Base-by-base conservation (phyloP, 2,888 invertebrate genomes). In the Lithophane leautieri region DNA sequence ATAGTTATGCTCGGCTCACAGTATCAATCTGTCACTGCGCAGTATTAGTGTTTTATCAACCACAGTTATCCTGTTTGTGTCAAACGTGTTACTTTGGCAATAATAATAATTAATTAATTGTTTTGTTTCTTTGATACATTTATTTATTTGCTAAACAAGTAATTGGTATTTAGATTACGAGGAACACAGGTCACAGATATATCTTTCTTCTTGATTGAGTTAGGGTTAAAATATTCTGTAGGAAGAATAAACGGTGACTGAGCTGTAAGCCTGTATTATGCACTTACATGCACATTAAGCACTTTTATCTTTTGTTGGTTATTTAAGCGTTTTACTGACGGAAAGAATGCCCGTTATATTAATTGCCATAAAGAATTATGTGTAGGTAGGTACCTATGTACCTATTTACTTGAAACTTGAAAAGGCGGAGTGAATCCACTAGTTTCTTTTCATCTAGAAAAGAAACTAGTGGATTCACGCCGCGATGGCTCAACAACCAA, bases 11-110 rank as follows among this genome's bases (percentile, higher is more conserved):
- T 28, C 40, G n/a, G 25, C 50, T 28, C 54, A 22, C 34, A 11
- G n/a, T 78, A 83, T 62, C 58, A 66, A 63, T 73, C 66, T 60
- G 73, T 47, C 69, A 54, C n/a, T 83, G 73, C 83, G 81, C 52
- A 79, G 65, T 73, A 62, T 80, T 65, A n/a, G 11, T n/a, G 14
- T 25, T 42, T 70, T 81, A 81, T 81, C 81, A 63, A 60, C 70
- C 67, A 42, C 67, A 28, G 54, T 83, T 81, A 81, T 81, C 81
- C 81, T 81, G 79, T 81, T 81, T 83, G n/a, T 79, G 70, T 40
- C 62, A 68, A 70, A 79, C 73, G 56, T 60, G 62, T 60, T 61
- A 56, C 54, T 78, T 71, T 44, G 28, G 22, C 42, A 61, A 54
- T 74, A 50, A 83, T 58, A 54, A 70, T 73, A 70, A 42, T 52